Percentiles rank a stretch among this genome's conserved stretches.
Evolutionary conservation across 2,113 vertebrate genomes (phyloP).

Genomic region (Lamprologus lemairii): DNA sequence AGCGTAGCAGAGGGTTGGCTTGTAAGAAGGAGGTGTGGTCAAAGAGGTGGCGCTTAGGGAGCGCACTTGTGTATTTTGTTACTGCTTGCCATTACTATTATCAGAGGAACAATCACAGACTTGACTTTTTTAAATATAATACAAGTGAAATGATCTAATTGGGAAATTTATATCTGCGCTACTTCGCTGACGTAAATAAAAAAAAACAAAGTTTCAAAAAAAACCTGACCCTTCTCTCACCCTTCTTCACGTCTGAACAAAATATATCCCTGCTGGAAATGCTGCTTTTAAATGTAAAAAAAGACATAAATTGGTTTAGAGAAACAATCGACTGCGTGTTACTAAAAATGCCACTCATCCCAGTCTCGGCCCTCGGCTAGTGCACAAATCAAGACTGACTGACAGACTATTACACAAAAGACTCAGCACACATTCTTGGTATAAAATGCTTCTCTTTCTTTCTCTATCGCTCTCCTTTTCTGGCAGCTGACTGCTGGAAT

Average conservation of each 20-base stretch:
- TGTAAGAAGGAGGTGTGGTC: neutral
- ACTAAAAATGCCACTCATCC: slow-evolving; percentile 23
- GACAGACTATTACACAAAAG: slow-evolving; percentile 6
- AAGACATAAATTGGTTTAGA: neutral
- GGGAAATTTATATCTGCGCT: neutral
- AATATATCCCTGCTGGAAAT: slow-evolving; percentile 6
- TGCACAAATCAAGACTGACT: slow-evolving; percentile 23
- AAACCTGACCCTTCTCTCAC: neutral
- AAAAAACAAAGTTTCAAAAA: neutral
- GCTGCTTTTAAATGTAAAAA: neutral
- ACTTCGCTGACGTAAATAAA: neutral
- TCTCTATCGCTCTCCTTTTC: neutral
- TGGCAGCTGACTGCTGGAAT: neutral
- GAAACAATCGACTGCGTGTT: slow-evolving; percentile 16
- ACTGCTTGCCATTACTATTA: neutral
- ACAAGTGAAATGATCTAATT: neutral
- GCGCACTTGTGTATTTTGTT: neutral
- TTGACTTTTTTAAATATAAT: neutral
- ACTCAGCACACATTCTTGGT: neutral
- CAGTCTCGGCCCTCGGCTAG: neutral
- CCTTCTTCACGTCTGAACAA: neutral
- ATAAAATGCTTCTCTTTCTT: neutral
- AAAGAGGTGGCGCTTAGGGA: neutral
- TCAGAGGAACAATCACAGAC: neutral
- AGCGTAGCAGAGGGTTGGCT: slow-evolving; percentile 10